phyloP scores from a whole-genome alignment of 2,888 invertebrate genomes.

The Eupithecia centaureata region DNA sequence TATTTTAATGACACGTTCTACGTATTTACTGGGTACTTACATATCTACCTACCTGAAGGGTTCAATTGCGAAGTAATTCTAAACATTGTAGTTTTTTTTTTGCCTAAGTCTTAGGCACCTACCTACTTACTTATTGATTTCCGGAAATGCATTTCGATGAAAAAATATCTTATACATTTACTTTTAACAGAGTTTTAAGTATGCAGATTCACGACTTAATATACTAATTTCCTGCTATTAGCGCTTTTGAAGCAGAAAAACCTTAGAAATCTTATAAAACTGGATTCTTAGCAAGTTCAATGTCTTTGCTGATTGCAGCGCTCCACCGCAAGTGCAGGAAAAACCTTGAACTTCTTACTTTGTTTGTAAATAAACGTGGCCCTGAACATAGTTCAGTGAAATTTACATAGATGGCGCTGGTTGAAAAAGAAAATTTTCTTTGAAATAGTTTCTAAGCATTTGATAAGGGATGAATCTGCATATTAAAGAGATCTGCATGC shows the following conservation, averaged over 20 bases:
- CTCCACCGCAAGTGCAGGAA: constrained; percentile 34
- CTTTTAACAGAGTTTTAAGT: neutral
- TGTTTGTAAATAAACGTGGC: constrained; percentile 69
- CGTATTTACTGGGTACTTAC: no score
- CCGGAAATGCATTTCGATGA: neutral
- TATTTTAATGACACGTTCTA: neutral
- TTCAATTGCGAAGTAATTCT: neutral
- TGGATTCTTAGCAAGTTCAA: constrained; percentile 47
- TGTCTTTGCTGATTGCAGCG: constrained; percentile 41
- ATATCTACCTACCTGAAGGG: neutral
- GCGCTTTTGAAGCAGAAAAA: neutral
- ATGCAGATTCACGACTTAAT: neutral
- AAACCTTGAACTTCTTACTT: constrained; percentile 62
- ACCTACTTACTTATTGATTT: neutral
- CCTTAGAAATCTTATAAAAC: neutral
- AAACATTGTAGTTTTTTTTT: neutral
- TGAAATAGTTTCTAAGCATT: neutral
- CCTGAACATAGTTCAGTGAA: constrained; percentile 58
- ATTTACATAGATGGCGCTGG: constrained; percentile 61
- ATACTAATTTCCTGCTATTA: neutral
- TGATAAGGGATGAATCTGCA: neutral
- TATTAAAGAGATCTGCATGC: neutral
- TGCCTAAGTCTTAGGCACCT: no score
- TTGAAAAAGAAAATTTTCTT: neutral
- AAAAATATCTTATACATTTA: neutral